Conservation (phyloP, 2,797 vertebrate genomes). For the Decapterus maruadsi region DNA sequence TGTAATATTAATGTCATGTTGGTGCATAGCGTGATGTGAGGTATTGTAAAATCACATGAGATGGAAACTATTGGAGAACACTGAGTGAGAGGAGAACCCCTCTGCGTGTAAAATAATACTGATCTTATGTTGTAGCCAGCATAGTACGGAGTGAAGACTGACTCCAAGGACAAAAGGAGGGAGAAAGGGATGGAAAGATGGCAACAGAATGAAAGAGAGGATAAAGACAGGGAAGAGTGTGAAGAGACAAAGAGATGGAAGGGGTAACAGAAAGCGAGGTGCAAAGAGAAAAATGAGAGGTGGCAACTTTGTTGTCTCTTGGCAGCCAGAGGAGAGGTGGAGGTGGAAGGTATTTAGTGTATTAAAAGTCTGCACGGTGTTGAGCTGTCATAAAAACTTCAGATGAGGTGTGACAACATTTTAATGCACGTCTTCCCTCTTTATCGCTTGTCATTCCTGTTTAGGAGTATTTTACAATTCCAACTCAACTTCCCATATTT, state of each 20-base stretch:
- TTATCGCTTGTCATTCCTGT: constrained; percentile 18
- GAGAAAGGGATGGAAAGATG: background rate
- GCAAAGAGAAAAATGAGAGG: background rate
- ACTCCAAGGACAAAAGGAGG: constrained; percentile 5
- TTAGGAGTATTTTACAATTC: constrained; percentile 30
- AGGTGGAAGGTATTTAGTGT: constrained; percentile 10
- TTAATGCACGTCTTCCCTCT: constrained; percentile 20
- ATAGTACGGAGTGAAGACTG: background rate
- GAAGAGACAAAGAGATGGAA: background rate
- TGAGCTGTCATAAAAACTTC: constrained; percentile 15
- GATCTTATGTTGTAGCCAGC: constrained; percentile 2
- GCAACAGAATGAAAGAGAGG: background rate
- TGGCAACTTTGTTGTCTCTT: background rate
- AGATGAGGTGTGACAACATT: constrained; percentile 12
- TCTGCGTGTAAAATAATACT: constrained; percentile 25
- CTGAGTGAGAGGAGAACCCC: constrained; percentile 1
- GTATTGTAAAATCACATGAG: constrained; percentile 6
- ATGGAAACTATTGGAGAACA: constrained; percentile 1
- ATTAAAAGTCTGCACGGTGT: constrained; percentile 31
- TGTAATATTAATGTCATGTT: constrained; percentile 14
- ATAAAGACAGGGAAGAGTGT: background rate
- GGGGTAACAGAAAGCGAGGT: background rate
- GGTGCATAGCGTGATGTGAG: background rate
- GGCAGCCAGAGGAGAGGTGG: background rate
- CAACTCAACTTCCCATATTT: constrained; percentile 2